These are phyloP conservation scores for Rotaria magnacalcarata DNA, from an alignment of 2,888 invertebrate species.

Conservation along the genomic window DNA sequence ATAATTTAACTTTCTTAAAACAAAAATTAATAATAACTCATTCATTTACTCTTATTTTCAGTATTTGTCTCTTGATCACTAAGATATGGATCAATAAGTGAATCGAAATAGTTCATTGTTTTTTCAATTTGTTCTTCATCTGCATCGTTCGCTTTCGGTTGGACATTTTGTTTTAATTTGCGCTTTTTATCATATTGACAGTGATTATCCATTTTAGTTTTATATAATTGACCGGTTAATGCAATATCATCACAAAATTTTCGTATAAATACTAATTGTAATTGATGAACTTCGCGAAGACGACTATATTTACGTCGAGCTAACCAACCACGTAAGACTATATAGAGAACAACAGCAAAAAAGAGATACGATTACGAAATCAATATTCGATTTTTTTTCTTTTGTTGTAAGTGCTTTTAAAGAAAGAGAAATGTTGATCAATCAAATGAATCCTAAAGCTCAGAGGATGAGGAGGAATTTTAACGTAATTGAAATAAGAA, in stretches of 20 bases:
- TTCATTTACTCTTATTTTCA: neutral
- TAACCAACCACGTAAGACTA: slow-evolving; percentile 26
- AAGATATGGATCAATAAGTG: neutral
- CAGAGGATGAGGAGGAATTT: neutral
- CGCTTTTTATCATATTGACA: neutral
- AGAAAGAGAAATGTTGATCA: neutral
- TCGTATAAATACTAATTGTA: slow-evolving; percentile 20
- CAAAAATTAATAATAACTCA: too few species aligned
- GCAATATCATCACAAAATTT: slow-evolving; percentile 15
- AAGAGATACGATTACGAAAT: slow-evolving; percentile 20
- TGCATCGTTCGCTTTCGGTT: neutral
- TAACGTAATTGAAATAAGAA: neutral
- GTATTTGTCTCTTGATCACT: neutral
- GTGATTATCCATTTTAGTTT: neutral
- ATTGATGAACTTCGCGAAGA: slow-evolving; percentile 10
- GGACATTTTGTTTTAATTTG: neutral
- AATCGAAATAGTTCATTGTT: neutral
- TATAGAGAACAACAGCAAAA: neutral
- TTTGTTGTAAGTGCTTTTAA: neutral
- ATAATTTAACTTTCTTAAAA: too few species aligned
- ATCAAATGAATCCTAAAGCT: neutral
- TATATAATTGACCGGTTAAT: slow-evolving; percentile 12
- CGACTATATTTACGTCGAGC: slow-evolving; percentile 2
- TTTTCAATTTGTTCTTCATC: slow-evolving; percentile 5
- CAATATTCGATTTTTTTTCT: neutral